phyloP scores from a whole-genome alignment of 2,888 invertebrate species.

The Galerucella calmariensis region DNA sequence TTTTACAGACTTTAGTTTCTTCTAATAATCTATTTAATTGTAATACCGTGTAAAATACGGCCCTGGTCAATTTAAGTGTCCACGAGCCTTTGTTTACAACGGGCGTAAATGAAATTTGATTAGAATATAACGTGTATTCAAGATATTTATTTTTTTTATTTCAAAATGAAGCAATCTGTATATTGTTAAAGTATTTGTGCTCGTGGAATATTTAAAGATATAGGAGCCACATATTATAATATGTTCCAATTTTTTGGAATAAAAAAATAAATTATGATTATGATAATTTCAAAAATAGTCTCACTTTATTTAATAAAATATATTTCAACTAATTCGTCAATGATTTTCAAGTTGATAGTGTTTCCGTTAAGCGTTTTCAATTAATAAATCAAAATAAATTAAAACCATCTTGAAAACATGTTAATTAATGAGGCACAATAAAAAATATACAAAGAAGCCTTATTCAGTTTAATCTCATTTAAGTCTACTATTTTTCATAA shows the following conservation, averaged over 20 bases:
- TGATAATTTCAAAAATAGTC: constrained; percentile 38
- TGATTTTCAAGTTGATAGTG: constrained; percentile 29
- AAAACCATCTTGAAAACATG: neutral
- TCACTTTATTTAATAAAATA: constrained; percentile 29
- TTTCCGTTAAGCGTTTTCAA: constrained; percentile 20
- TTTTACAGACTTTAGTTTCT: too few relatives aligned
- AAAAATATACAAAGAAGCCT: too few relatives aligned
- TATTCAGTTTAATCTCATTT: too few relatives aligned
- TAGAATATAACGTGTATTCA: too few relatives aligned
- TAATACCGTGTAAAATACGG: too few relatives aligned
- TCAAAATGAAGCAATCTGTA: constrained; percentile 25
- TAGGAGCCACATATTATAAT: constrained; percentile 31
- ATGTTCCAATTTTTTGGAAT: constrained; percentile 24
- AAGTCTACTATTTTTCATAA: too few relatives aligned
- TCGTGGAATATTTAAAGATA: constrained; percentile 33
- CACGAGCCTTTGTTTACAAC: too few relatives aligned
- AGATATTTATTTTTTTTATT: neutral
- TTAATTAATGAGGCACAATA: constrained; percentile 11
- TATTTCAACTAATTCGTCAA: constrained; percentile 23
- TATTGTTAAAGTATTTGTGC: constrained; percentile 43
- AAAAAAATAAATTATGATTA: constrained; percentile 41
- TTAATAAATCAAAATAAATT: constrained; percentile 5
- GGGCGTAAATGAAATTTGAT: too few relatives aligned
- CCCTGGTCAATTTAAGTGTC: too few relatives aligned
- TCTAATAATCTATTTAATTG: too few relatives aligned